Evolutionary conservation across 2,888 invertebrate genomes (phyloP).

Genomic region (Atrina japonica): DNA sequence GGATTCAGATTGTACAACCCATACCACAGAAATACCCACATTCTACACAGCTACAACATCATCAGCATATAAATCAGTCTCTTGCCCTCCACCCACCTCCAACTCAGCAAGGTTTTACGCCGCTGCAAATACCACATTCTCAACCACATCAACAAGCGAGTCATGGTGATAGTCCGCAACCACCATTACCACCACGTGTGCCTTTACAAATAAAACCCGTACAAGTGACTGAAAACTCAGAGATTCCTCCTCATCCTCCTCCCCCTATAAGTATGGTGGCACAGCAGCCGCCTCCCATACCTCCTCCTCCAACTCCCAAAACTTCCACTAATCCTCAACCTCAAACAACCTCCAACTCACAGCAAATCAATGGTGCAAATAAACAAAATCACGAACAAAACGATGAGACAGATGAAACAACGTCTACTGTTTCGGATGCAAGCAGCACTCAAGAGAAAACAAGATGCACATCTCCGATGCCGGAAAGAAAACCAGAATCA

Average conservation of each 20-base stretch:
- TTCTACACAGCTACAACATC: conserved; percentile 38
- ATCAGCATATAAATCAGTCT: conserved; percentile 14
- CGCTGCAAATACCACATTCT: conserved; percentile 18
- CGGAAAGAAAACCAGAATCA: conserved; percentile 93
- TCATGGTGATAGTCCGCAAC: conserved; percentile 49
- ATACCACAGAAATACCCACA: conserved; percentile 54
- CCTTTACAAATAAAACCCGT: conserved; percentile 52
- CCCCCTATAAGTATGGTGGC: conserved; percentile 35
- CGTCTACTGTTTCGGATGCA: conserved; percentile 56
- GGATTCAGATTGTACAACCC: conserved; percentile 57
- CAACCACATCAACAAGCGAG: background rate
- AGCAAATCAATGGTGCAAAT: conserved; percentile 34
- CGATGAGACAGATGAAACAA: conserved; percentile 65
- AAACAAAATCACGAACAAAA: conserved; percentile 51
- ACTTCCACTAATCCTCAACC: conserved; percentile 9
- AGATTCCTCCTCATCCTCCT: conserved; percentile 48
- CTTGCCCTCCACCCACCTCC: conserved; percentile 29
- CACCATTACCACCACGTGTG: conserved; percentile 70
- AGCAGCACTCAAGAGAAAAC: conserved; percentile 65
- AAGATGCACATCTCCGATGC: conserved; percentile 89
- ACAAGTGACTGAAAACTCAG: conserved; percentile 34
- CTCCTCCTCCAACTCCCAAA: conserved; percentile 45
- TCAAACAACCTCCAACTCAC: background rate
- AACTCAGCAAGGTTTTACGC: conserved; percentile 21
- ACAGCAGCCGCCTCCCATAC: conserved; percentile 48